Evolutionary conservation across 2,797 vertebrate genomes (phyloP), one percentile per base, ranked within the genome.

Genomic region (Aldrovandia affinis): DNA sequence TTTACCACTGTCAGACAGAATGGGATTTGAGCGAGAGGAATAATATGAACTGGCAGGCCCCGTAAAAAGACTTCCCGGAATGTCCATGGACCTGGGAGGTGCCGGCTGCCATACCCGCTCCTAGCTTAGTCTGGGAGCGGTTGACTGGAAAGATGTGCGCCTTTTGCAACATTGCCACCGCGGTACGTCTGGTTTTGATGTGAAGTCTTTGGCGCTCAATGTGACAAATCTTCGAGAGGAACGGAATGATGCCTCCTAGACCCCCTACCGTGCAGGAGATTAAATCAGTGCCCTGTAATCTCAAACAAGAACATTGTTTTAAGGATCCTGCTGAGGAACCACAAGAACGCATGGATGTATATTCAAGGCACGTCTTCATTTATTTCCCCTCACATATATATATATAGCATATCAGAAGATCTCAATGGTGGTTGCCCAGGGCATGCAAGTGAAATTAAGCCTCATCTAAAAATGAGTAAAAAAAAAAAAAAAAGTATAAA

Each of bases 1-100:
- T 88, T 86, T 65, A 78, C 44, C 18, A 10, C 87, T 81, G 81
- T 86, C 81, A 83, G 81, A 77, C 22, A 52, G 78, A 83, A 83
- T 25, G 78, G 54, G 79, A 61, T 77, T 25, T 68, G 73, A 85
- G 82, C 55, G 79, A 61, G 68, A 83, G 79, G 52, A 30, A 54
- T 83, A 81, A 80, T 70, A 78, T 77, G 79, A 82, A 83, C 77
- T 59, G 70, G 81, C 78, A 70, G 79, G 33, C 36, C 36, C 39
- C 8, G 57, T 68, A 9, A 81, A 70, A 83, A 47, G 36, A 59
- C 39, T 81, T 78, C 73, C 33, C 25, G 42, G 83, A 50, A 80
- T 50, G 20, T 12, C 55, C 25, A 33, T 18, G 30, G 61, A 82
- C 73, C 70, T 57, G 47, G 44, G n/a, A 47, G 55, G 33, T 39